These are phyloP conservation scores for Octodonta nipae DNA, from an alignment of 2,888 invertebrate genomes.

Conservation along the genomic window DNA sequence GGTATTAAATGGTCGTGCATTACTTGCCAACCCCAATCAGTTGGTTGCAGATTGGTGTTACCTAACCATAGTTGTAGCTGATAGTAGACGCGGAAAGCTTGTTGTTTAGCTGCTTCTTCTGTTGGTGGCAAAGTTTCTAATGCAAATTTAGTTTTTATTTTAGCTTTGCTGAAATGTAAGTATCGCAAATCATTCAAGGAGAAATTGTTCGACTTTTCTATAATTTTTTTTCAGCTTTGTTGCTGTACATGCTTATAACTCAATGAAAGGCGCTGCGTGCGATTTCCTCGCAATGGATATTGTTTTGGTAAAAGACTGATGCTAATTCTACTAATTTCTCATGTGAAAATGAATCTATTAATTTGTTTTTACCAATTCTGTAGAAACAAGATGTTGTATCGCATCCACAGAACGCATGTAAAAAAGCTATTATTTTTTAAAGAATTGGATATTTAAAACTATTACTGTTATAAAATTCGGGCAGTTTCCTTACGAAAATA, in stretches of 20 bases:
- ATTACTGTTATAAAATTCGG: not conserved
- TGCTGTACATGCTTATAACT: not conserved
- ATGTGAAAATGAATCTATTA: not conserved
- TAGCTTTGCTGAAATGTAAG: too few relatives aligned
- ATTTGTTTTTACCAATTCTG: slow-evolving; percentile 2
- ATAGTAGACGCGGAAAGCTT: too few relatives aligned
- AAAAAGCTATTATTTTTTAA: slow-evolving; percentile 2
- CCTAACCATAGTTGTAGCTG: too few relatives aligned
- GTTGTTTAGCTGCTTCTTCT: slow-evolving; percentile 1
- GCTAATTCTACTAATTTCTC: slow-evolving; percentile 1
- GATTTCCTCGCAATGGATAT: not conserved
- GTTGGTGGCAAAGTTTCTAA: slow-evolving; percentile 1
- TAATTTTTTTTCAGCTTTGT: slow-evolving; percentile 1
- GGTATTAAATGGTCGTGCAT: not conserved
- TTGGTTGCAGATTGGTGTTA: not conserved
- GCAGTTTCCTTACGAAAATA: not conserved
- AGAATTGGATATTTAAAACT: slow-evolving; percentile 3
- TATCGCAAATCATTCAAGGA: slow-evolving; percentile 1
- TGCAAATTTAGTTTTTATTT: not conserved
- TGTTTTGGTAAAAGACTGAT: not conserved
- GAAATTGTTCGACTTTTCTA: not conserved
- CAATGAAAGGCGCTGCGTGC: not conserved
- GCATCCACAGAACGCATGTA: slow-evolving; percentile 2
- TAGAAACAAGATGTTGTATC: slow-evolving; percentile 3
- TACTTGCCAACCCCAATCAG: slow-evolving; percentile 1